Evolutionary conservation across 2,888 invertebrate genomes (phyloP).

Genomic region (Leucophora obtusa): DNA sequence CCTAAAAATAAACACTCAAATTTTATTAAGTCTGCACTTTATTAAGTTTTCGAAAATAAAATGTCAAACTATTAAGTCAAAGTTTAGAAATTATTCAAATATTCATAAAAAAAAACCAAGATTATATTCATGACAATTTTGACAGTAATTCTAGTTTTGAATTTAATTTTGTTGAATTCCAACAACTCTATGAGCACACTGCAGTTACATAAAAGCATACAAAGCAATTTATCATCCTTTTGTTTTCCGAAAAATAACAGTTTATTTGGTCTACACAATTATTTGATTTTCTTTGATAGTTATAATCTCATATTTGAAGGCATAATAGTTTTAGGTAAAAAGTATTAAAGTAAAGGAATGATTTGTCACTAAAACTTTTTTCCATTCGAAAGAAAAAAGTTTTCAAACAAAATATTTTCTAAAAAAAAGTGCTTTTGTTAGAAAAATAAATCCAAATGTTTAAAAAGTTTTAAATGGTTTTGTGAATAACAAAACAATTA

Average conservation of each 20-base stretch:
- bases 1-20: neutral
- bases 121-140: slow-evolving; percentile 47
- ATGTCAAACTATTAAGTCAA: neutral
- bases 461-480: neutral
- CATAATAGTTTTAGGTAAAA: neutral
- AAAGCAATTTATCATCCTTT: slow-evolving; percentile 42
- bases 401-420: neutral
- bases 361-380: slow-evolving; percentile 1
- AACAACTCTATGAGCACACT: neutral
- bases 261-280: neutral
- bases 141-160: slow-evolving; percentile 48
- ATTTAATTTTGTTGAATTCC: slow-evolving; percentile 1
- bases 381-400: neutral
- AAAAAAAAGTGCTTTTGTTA: neutral
- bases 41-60: neutral
- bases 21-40: neutral
- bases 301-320: neutral
- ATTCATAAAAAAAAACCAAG: slow-evolving; percentile 10
- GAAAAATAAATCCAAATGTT: neutral
- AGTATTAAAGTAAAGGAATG: neutral
- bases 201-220: neutral
- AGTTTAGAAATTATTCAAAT: slow-evolving; percentile 25
- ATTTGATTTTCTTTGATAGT: slow-evolving; percentile 28
- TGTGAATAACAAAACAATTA: neutral
- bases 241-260: slow-evolving; percentile 26